Conservation (phyloP, 1,140 invertebrate species). For the Platyscapa corneri region DNA sequence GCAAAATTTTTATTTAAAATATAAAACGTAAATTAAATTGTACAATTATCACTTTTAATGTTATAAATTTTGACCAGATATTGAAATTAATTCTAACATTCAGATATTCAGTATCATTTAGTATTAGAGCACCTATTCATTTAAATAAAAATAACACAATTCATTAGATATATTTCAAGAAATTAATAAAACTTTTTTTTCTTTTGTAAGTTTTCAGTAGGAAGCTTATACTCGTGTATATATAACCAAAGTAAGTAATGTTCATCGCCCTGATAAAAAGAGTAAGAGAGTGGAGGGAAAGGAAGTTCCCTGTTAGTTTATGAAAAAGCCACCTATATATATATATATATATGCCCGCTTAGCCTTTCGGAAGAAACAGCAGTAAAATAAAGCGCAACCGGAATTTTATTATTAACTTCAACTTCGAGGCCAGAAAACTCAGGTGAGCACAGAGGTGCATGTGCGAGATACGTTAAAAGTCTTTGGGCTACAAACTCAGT, state of each 20-base stretch:
- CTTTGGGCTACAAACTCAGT: not conserved
- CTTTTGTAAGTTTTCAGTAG: not conserved
- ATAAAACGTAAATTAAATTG: no score
- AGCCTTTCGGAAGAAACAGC: not conserved
- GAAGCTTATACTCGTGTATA: not conserved
- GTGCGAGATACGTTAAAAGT: not conserved
- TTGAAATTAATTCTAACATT: no score
- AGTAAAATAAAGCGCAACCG: constrained; percentile 33
- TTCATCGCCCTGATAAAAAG: constrained; percentile 1
- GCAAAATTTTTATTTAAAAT: no score
- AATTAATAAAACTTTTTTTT: constrained; percentile 6
- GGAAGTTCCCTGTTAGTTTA: not conserved
- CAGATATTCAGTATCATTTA: no score
- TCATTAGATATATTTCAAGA: not conserved
- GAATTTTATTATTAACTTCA: constrained; percentile 46
- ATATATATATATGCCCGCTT: not conserved
- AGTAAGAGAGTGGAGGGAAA: not conserved
- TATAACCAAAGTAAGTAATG: constrained; percentile 23
- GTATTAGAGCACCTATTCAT: no score
- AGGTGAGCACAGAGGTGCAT: not conserved
- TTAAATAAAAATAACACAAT: not conserved
- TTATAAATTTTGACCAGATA: no score
- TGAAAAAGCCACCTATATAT: constrained; percentile 25
- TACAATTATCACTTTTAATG: no score
- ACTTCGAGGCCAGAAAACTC: constrained; percentile 17